phyloP scores from a whole-genome alignment of 2,797 vertebrate species.

The Acipenser transmontanus region DNA sequence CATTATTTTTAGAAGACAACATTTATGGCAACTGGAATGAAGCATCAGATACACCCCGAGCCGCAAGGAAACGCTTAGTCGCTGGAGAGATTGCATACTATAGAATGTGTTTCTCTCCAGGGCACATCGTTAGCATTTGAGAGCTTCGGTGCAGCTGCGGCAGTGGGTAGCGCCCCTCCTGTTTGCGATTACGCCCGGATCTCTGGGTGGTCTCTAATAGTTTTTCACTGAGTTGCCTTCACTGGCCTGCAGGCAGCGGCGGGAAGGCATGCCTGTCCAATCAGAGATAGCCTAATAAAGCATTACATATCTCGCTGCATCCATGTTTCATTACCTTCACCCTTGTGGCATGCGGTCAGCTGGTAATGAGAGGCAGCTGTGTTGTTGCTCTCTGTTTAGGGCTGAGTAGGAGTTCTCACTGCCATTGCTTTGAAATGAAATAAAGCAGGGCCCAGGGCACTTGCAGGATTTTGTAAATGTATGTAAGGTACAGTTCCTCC shows the following conservation, averaged over 20 bases:
- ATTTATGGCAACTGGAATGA: too few species aligned
- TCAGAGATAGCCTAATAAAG: conserved; percentile 95
- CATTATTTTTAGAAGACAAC: too few species aligned
- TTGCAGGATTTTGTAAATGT: too few species aligned
- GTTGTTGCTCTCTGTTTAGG: conserved; percentile 79
- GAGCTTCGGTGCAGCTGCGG: conserved; percentile 52
- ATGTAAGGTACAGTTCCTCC: too few species aligned
- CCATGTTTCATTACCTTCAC: conserved; percentile 82
- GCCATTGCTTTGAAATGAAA: conserved; percentile 72
- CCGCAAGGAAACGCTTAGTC: too few species aligned
- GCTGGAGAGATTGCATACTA: too few species aligned
- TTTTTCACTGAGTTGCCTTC: conserved; percentile 82
- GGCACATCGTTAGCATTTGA: too few species aligned
- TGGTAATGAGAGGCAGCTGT: conserved; percentile 97
- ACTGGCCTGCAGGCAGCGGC: conserved; percentile 83
- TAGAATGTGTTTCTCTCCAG: too few species aligned
- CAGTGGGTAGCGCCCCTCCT: conserved; percentile 59
- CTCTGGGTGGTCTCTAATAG: conserved; percentile 92
- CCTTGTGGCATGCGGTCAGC: conserved; percentile 82
- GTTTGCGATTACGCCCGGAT: conserved; percentile 66
- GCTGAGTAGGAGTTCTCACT: conserved; percentile 64
- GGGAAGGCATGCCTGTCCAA: conserved; percentile 77
- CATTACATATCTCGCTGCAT: conserved; percentile 91
- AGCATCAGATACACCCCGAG: too few species aligned
- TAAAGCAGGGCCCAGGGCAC: conserved; percentile 70